These are phyloP conservation scores for Pycnonotus jocosus DNA, from an alignment of 2,113 vertebrate genomes.

Conservation along the genomic window DNA sequence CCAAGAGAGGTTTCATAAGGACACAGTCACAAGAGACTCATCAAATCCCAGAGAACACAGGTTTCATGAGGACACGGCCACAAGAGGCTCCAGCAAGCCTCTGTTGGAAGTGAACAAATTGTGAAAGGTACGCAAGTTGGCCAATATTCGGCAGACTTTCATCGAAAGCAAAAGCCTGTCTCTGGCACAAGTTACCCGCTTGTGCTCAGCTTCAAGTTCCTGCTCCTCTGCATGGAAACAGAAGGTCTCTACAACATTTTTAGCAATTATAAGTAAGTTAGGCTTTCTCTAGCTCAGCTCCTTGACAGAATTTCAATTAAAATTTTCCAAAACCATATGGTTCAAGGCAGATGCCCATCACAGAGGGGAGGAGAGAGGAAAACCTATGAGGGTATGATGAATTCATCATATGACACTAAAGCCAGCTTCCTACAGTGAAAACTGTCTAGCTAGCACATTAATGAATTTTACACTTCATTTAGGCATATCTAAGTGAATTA, in stretches of 20 bases:
- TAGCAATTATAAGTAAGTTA: not conserved
- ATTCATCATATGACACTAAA: not conserved
- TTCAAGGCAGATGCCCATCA: conserved; percentile 7
- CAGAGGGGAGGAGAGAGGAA: not conserved
- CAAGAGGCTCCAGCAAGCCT: not conserved
- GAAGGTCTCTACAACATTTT: not conserved
- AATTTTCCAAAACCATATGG: conserved; percentile 22
- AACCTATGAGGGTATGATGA: not conserved
- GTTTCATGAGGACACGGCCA: conserved; percentile 16
- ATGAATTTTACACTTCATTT: conserved; percentile 31
- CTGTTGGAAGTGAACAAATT: not conserved
- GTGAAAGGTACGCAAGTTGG: not conserved
- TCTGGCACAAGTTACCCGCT: not conserved
- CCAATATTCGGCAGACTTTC: conserved; percentile 36
- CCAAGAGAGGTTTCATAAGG: conserved; percentile 18
- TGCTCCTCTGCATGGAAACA: not conserved
- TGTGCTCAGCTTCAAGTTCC: not conserved
- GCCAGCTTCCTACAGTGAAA: not conserved
- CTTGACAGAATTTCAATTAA: not conserved
- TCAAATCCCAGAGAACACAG: not conserved
- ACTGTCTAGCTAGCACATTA: not conserved
- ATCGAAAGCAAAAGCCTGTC: conserved; percentile 51
- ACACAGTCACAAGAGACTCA: not conserved
- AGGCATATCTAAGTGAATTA: not conserved
- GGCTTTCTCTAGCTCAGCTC: not conserved